These are phyloP conservation scores for Mugil cephalus DNA, from an alignment of 2,113 vertebrate species.

Conservation along the genomic window DNA sequence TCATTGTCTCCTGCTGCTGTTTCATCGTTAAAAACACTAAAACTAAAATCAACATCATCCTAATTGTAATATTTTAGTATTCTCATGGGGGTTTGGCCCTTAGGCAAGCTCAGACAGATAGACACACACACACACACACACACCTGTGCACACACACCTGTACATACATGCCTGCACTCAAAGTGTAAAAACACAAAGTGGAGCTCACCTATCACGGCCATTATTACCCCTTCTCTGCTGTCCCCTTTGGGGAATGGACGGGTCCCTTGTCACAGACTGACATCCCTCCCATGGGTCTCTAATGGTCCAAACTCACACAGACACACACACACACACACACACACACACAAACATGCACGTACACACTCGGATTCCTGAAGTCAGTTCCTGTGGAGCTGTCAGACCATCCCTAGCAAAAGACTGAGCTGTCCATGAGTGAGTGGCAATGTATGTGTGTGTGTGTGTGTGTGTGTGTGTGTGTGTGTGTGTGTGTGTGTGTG, in stretches of 20 bases:
- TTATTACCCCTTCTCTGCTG: constrained; percentile 74
- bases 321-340: constrained; percentile 31
- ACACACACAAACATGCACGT: constrained; percentile 11
- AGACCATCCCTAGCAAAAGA: constrained; percentile 51
- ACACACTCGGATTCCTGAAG: constrained; percentile 28
- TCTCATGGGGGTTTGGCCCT: not conserved
- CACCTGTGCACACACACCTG: constrained; percentile 17
- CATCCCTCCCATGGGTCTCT: constrained; percentile 72
- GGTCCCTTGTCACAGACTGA: constrained; percentile 74
- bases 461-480: constrained; percentile 21
- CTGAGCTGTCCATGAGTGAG: constrained; percentile 55
- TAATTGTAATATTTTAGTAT: constrained; percentile 14
- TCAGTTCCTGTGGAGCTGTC: constrained; percentile 64
- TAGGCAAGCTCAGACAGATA: not conserved
- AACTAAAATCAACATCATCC: constrained; percentile 1
- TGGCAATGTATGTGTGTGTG: constrained; percentile 21
- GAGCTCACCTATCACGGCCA: constrained; percentile 63
- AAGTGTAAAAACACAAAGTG: constrained; percentile 30
- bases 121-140: not conserved
- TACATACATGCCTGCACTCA: not conserved
- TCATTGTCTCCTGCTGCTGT: no score
- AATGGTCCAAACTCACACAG: constrained; percentile 54
- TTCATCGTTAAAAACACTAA: no score
- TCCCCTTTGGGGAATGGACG: constrained; percentile 78
- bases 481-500: constrained; percentile 21